Conservation (phyloP, 2,113 vertebrate species). For the Gopherus flavomarginatus region DNA sequence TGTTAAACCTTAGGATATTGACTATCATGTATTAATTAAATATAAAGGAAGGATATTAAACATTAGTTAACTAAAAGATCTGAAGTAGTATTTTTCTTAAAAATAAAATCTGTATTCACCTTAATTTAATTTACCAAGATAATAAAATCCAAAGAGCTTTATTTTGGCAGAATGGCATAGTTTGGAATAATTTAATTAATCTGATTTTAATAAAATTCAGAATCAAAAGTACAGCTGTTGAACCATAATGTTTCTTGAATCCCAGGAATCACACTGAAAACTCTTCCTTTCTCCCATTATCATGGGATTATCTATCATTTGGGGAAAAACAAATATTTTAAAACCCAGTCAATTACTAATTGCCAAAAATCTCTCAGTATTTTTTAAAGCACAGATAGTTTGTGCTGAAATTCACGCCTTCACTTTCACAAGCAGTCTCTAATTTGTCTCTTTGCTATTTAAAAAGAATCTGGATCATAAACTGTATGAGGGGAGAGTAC, state of each 20-base stretch:
- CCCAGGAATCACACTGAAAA: constrained; percentile 21
- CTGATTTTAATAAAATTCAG: constrained; percentile 44
- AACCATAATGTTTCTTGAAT: constrained; percentile 42
- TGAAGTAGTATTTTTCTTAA: constrained; percentile 33
- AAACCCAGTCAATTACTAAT: not conserved
- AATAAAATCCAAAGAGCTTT: constrained; percentile 55
- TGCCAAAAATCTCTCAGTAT: not conserved
- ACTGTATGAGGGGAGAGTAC: accelerated
- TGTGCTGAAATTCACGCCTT: not conserved
- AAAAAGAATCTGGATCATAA: not conserved
- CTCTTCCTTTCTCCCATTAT: not conserved
- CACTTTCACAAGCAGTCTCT: accelerated
- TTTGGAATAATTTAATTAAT: constrained; percentile 72
- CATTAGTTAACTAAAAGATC: constrained; percentile 38
- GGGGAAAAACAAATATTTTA: not conserved
- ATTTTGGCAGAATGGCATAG: constrained; percentile 57
- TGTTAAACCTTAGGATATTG: constrained; percentile 63
- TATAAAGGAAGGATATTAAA: constrained; percentile 61
- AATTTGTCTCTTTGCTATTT: not conserved
- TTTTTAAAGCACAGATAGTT: not conserved
- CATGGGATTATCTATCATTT: not conserved
- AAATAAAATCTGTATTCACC: constrained; percentile 60
- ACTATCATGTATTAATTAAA: constrained; percentile 43
- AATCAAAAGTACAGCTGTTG: constrained; percentile 73
- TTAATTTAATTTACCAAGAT: constrained; percentile 70